These are phyloP conservation scores for Callyntrura sp. DNA, from an alignment of 2,888 invertebrate genomes.

Conservation along the genomic window DNA sequence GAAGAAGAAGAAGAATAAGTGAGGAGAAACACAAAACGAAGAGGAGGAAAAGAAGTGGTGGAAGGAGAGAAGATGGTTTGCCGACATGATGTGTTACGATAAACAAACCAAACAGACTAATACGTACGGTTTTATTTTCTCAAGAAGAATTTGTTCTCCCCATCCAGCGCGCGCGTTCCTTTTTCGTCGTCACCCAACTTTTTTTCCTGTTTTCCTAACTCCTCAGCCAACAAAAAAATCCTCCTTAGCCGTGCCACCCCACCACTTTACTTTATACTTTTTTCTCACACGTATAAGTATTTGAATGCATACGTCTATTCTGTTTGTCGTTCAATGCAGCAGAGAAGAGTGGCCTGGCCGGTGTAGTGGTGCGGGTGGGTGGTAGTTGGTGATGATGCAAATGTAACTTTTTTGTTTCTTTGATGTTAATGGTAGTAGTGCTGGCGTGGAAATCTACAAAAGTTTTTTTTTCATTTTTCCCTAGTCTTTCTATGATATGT, in stretches of 20 bases:
- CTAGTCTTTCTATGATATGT: not conserved
- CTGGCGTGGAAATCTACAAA: not conserved
- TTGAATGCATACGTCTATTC: conserved; percentile 27
- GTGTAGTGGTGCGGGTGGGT: too few species aligned
- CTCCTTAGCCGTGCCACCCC: conserved; percentile 34
- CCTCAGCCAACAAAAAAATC: conserved; percentile 49
- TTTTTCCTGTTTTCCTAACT: not conserved
- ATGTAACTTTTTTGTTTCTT: conserved; percentile 6
- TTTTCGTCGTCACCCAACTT: conserved; percentile 14
- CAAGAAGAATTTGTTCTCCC: conserved; percentile 10
- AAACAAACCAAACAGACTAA: conserved; percentile 18
- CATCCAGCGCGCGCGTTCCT: not conserved
- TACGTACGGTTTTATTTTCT: conserved; percentile 3
- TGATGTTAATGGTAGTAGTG: conserved; percentile 37
- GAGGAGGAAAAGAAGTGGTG: not conserved
- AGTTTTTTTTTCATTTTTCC: conserved; percentile 6
- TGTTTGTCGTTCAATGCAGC: conserved; percentile 16
- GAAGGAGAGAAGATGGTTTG: not conserved
- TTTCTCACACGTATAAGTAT: not conserved
- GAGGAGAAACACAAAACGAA: not conserved
- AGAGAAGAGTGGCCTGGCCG: too few species aligned
- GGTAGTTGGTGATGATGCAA: conserved; percentile 23
- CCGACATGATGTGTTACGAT: not conserved
- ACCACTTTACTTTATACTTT: conserved; percentile 42
- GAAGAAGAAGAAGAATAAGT: conserved; percentile 35